Conservation (phyloP, 1,140 invertebrate species). For the Onthophagus taurus region DNA sequence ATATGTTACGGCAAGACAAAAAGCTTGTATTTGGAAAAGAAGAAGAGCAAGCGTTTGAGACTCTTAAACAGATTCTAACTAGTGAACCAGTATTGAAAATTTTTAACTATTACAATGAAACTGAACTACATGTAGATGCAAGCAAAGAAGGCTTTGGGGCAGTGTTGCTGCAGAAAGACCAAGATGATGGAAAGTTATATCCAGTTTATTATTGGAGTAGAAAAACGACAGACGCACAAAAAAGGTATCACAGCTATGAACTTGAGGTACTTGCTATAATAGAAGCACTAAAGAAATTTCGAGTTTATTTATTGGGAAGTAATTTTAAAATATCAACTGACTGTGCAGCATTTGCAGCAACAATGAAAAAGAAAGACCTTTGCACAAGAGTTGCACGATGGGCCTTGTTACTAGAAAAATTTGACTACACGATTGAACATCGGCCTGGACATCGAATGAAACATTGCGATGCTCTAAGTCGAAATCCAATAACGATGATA, state of each 20-base stretch:
- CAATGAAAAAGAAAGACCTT: conserved; percentile 11
- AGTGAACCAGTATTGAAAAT: conserved; percentile 15
- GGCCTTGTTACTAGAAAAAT: conserved; percentile 20
- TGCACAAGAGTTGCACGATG: conserved; percentile 21
- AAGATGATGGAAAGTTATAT: conserved; percentile 23
- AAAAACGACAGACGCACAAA: conserved; percentile 21
- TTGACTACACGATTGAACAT: conserved; percentile 21
- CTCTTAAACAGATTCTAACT: conserved; percentile 4
- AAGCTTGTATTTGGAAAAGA: conserved; percentile 16
- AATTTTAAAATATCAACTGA: conserved; percentile 38
- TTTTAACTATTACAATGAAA: conserved; percentile 15
- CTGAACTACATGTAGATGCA: conserved; percentile 18
- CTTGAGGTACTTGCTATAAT: conserved; percentile 42
- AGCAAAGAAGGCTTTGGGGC: conserved; percentile 17
- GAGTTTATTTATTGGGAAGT: conserved; percentile 38
- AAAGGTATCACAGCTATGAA: conserved; percentile 33
- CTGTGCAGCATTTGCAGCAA: conserved; percentile 17
- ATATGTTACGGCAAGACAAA: conserved; percentile 14
- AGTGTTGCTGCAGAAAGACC: conserved; percentile 32
- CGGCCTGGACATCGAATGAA: conserved; percentile 12
- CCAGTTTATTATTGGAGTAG: conserved; percentile 28
- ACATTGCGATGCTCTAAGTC: conserved; percentile 23
- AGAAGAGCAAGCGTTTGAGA: background rate
- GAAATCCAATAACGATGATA: no score
- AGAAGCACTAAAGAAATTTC: conserved; percentile 39